Conservation (phyloP, 1,140 invertebrate species). For the Drosophila nigromelanica region DNA sequence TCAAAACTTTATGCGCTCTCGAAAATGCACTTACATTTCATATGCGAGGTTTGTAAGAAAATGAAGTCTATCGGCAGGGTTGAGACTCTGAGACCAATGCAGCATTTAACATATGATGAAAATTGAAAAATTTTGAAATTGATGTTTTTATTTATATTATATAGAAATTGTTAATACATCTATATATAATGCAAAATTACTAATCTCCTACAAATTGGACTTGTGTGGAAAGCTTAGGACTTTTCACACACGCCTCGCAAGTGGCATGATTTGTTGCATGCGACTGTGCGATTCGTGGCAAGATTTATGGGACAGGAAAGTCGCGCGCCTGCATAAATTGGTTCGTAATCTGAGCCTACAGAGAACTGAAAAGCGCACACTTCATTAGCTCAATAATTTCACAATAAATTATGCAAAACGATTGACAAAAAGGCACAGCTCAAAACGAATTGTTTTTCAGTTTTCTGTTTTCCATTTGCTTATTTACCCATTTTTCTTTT, state of each 20-base stretch:
- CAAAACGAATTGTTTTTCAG: conserved; percentile 21
- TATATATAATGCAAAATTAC: too few species aligned
- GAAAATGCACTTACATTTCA: conserved; percentile 37
- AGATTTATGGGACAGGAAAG: conserved; percentile 65
- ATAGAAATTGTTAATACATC: too few species aligned
- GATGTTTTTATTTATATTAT: too few species aligned
- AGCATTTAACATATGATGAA: not conserved
- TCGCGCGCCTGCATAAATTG: conserved; percentile 70
- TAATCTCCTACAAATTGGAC: too few species aligned
- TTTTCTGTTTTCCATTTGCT: conserved; percentile 1
- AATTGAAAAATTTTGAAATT: too few species aligned
- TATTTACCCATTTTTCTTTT: conserved; percentile 9
- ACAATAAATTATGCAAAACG: conserved; percentile 68
- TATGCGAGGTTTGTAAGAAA: conserved; percentile 22
- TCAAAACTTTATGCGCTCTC: conserved; percentile 54
- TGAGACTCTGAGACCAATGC: too few species aligned
- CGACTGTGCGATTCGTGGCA: conserved; percentile 52
- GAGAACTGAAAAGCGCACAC: conserved; percentile 52
- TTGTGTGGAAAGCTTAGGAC: not conserved
- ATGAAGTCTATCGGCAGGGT: conserved; percentile 28
- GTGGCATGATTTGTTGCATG: conserved; percentile 69
- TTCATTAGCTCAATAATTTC: conserved; percentile 78
- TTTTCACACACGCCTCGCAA: conserved; percentile 20
- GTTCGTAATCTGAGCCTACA: conserved; percentile 51
- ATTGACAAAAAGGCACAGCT: conserved; percentile 35